Conservation (phyloP, 2,888 invertebrate genomes). For the Theristus sp. region DNA sequence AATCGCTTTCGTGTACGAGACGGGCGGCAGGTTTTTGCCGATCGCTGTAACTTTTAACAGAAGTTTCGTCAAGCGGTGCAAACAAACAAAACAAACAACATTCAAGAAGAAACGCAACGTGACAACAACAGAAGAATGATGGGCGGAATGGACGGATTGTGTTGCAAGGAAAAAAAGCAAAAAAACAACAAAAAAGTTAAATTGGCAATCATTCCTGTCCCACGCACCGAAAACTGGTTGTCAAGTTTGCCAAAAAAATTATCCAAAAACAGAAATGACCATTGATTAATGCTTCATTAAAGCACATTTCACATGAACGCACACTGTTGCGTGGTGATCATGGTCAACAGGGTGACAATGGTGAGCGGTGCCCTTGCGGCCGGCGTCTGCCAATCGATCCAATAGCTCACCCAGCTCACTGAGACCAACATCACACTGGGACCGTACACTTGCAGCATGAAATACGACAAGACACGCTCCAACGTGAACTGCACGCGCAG, state of each 20-base stretch:
- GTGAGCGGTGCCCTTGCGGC: slow-evolving; percentile 27
- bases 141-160: too few relatives aligned
- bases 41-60: slow-evolving; percentile 13
- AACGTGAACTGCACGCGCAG: slow-evolving; percentile 21
- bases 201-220: too few relatives aligned
- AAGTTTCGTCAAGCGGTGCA: too few relatives aligned
- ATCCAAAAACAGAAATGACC: too few relatives aligned
- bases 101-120: too few relatives aligned
- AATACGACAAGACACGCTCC: slow-evolving; percentile 26
- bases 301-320: background rate
- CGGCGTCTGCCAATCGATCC: slow-evolving; percentile 28
- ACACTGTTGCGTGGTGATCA: slow-evolving; percentile 28
- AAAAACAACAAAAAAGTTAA: too few relatives aligned
- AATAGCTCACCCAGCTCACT: slow-evolving; percentile 12
- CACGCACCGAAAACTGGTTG: too few relatives aligned
- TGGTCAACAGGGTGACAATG: slow-evolving; percentile 25
- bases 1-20: slow-evolving; percentile 26
- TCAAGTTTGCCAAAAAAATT: too few relatives aligned
- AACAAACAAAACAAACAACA: too few relatives aligned
- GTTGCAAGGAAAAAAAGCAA: too few relatives aligned
- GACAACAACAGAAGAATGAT: too few relatives aligned
- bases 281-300: too few relatives aligned
- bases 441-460: slow-evolving; percentile 12
- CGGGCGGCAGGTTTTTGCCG: slow-evolving; percentile 27
- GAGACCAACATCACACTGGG: slow-evolving; percentile 6